A percentile compares a stretch with the other conserved stretches of the same genome.
phyloP scores from a whole-genome alignment of 2,113 vertebrate species.

The Tragulus kanchil region DNA sequence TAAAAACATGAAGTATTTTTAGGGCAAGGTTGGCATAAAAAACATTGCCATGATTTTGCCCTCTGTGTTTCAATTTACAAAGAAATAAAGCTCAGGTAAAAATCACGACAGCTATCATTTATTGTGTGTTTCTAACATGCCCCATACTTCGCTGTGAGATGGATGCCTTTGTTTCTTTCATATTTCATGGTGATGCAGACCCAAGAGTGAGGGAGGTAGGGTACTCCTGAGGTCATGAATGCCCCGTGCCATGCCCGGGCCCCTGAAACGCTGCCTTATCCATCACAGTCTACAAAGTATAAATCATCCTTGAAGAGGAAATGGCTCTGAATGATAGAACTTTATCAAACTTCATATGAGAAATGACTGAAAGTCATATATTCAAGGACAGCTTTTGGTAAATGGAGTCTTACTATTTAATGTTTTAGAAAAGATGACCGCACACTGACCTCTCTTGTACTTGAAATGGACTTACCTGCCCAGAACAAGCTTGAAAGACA shows the following conservation, averaged over 20 bases:
- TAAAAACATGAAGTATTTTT: neutral
- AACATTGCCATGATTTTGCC: neutral
- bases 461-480: neutral
- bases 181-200: neutral
- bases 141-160: too few relatives aligned
- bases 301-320: slow-evolving; percentile 32
- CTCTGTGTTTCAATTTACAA: slow-evolving; percentile 31
- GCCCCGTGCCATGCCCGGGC: too few relatives aligned
- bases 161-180: too few relatives aligned
- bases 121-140: neutral
- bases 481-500: neutral
- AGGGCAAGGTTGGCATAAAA: neutral
- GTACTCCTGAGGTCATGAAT: neutral
- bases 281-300: neutral
- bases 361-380: slow-evolving; percentile 40
- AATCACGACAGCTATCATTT: neutral
- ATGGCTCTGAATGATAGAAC: neutral
- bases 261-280: neutral
- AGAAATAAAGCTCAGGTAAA: slow-evolving; percentile 32
- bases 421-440: neutral
- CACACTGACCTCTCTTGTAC: neutral
- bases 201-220: neutral
- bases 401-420: neutral
- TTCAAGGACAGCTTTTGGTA: neutral
- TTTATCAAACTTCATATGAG: slow-evolving; percentile 47